Conservation (phyloP, 2,797 vertebrate species). For the Tapera naevia region DNA sequence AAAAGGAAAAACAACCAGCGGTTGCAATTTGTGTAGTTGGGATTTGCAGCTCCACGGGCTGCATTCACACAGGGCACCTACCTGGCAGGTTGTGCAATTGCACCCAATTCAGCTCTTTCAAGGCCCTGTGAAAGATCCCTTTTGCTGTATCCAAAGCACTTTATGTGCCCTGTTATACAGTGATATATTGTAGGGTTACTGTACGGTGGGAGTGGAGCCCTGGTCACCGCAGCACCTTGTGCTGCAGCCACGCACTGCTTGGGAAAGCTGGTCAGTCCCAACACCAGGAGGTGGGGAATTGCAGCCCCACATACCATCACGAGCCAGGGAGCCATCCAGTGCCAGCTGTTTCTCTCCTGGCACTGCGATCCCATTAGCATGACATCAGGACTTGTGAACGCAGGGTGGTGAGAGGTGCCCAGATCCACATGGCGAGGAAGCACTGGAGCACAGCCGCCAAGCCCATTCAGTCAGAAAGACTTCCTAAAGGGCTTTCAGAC, state of each 20-base stretch:
- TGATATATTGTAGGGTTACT: accelerated
- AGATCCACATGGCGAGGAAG: constrained; percentile 32
- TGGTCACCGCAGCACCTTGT: not conserved
- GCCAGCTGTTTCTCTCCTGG: constrained; percentile 7
- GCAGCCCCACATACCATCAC: not conserved
- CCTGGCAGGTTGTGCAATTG: not conserved
- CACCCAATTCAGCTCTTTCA: not conserved
- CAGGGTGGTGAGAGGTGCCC: not conserved
- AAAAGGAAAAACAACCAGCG: not conserved
- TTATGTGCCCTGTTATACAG: accelerated
- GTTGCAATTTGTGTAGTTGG: not conserved
- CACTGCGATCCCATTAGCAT: not conserved
- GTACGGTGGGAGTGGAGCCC: accelerated
- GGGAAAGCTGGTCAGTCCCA: not conserved
- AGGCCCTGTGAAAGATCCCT: not conserved
- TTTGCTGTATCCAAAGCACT: not conserved
- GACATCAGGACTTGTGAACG: constrained; percentile 12
- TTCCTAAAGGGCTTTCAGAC: constrained; percentile 50
- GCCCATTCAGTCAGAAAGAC: constrained; percentile 37
- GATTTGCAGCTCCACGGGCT: accelerated
- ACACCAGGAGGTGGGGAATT: not conserved
- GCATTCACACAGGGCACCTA: accelerated
- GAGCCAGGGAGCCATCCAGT: not conserved
- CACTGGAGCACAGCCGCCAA: constrained; percentile 45
- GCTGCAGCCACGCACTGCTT: not conserved